Evolutionary conservation across 2,888 invertebrate species (phyloP).

Genomic region (Matsumyia berberina): DNA sequence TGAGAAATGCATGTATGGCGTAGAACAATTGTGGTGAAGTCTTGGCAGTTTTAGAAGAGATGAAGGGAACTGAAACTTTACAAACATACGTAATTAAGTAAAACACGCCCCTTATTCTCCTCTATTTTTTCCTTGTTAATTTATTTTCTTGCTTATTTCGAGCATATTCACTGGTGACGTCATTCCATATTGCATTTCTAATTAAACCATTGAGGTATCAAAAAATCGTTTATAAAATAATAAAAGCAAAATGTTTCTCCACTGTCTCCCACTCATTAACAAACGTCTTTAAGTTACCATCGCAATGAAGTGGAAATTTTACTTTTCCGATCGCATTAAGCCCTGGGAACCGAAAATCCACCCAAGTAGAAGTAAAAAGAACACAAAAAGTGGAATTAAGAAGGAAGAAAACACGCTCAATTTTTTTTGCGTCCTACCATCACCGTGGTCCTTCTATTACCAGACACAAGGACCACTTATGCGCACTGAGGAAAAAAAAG

Average conservation of each 20-base stretch:
- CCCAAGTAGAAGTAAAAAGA: constrained; percentile 58
- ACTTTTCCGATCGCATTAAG: constrained; percentile 72
- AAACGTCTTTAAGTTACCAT: constrained; percentile 52
- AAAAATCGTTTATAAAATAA: background rate
- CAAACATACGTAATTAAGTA: too few relatives aligned
- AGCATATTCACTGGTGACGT: background rate
- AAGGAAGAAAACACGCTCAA: constrained; percentile 28
- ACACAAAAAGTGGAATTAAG: constrained; percentile 49
- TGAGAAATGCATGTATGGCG: too few relatives aligned
- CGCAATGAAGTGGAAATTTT: constrained; percentile 69
- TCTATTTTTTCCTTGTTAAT: too few relatives aligned
- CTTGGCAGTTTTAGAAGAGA: too few relatives aligned
- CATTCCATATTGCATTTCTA: background rate
- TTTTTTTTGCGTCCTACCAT: constrained; percentile 6
- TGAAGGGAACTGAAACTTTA: too few relatives aligned
- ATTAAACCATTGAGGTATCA: constrained; percentile 4
- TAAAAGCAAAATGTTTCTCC: constrained; percentile 1
- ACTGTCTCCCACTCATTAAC: constrained; percentile 31
- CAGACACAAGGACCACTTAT: constrained; percentile 66
- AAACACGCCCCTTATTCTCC: too few relatives aligned
- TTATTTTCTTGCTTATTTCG: too few relatives aligned
- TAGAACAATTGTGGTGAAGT: too few relatives aligned
- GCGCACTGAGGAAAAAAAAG: constrained; percentile 31
- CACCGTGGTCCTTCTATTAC: constrained; percentile 36
- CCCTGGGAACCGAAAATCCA: constrained; percentile 49